Base-by-base conservation (phyloP, 2,888 invertebrate genomes). In the Calliopum simillimum region DNA sequence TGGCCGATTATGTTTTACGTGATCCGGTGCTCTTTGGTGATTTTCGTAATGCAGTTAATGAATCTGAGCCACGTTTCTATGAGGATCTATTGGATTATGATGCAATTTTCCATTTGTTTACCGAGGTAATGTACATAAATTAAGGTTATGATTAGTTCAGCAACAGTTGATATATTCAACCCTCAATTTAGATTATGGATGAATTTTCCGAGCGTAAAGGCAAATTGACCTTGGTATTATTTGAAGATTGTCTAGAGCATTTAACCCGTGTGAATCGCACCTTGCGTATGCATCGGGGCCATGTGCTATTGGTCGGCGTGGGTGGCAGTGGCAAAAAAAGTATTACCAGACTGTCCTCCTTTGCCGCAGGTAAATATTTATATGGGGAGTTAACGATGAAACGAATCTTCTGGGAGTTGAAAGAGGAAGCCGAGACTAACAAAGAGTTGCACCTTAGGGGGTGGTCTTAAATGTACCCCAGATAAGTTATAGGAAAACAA, bases 221-320 rank as follows among this genome's bases (percentile, higher is more conserved):
- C 71, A 92, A 92, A 80, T 88, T 97, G 87, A 91, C 91, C 25
- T 88, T 97, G 75, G 96, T 97, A 0, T 87, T 97, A 25, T 97
- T 97, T 82, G 94, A 97, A 81, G 96, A 97, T 82, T 97, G 96
- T 53, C 86, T 97, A 64, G 96, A 97, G 81, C 97, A 98, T 84
- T 83, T 97, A 79, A 97, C 95, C 0, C 89, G 97, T 58, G 90
- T 96, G 13, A 96, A 97, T 78, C 91, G 97, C 23, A 92, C 93
- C 0, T 87, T 97, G 72, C 89, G 97, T 74, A 92, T 96, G 91
- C 81, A 82, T 75, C 83, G 92, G 74, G 96, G 96, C 0, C 95
- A 97, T 82, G 91, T 93, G 5, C 88, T 97, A 85, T 87, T 97
- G 51, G 92, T 97, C 14, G 97, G 97, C 12, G 94, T 95, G 2